Conservation (phyloP, 2,888 invertebrate genomes). For the Euspilapteryx auroguttella region DNA sequence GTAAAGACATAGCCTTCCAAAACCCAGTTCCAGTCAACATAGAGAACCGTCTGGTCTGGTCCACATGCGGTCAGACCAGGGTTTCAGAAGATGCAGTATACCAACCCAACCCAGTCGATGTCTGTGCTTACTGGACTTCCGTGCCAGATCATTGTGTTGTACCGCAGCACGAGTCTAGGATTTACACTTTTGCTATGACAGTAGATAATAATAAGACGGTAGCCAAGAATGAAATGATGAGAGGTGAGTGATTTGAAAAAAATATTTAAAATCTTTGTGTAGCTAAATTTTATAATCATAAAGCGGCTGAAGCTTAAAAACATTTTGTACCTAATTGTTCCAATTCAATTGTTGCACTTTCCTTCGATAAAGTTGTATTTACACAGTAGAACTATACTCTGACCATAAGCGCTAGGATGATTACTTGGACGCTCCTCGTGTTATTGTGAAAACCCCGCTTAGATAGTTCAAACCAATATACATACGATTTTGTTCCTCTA, state of each 20-base stretch:
- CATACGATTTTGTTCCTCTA: no score
- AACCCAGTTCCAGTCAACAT: constrained; percentile 33
- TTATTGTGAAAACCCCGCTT: no score
- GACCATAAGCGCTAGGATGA: no score
- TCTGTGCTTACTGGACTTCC: constrained; percentile 50
- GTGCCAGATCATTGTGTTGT: constrained; percentile 47
- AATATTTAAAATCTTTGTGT: no score
- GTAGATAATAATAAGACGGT: constrained; percentile 48
- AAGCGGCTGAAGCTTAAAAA: no score
- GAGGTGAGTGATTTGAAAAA: constrained; percentile 19
- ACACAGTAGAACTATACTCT: no score
- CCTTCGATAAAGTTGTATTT: no score
- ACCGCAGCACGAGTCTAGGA: constrained; percentile 39
- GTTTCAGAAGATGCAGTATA: constrained; percentile 33
- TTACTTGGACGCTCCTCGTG: no score
- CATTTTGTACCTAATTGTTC: no score
- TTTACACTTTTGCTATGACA: constrained; percentile 56
- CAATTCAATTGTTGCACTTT: no score
- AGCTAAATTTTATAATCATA: no score
- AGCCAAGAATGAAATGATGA: constrained; percentile 36
- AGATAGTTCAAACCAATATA: no score
- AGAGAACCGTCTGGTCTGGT: constrained; percentile 33
- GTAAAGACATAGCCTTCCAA: constrained; percentile 37
- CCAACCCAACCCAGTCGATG: constrained; percentile 31
- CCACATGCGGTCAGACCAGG: constrained; percentile 36